Percentiles rank a stretch among this genome's conserved stretches.
phyloP scores from a whole-genome alignment of 2,888 invertebrate genomes.

The Apantesis nais region DNA sequence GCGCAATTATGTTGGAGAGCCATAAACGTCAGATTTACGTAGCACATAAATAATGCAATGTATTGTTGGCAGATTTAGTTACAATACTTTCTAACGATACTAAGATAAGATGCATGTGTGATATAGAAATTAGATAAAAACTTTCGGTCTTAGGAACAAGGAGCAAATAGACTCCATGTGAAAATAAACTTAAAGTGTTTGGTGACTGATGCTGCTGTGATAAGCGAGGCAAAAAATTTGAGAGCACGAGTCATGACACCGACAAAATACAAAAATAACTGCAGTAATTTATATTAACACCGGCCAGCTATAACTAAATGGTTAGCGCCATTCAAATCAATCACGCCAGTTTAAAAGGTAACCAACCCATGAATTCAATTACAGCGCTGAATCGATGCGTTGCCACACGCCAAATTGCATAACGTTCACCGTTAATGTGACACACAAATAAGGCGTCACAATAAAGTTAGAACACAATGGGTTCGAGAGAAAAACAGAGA shows the following conservation, averaged over 20 bases:
- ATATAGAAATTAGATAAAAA: slow-evolving; percentile 55
- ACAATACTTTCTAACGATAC: slow-evolving; percentile 69
- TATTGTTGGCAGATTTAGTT: slow-evolving; percentile 48
- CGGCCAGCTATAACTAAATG: slow-evolving; percentile 37
- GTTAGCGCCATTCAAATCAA: slow-evolving; percentile 47
- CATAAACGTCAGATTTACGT: slow-evolving; percentile 39
- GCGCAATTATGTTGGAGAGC: slow-evolving; percentile 45
- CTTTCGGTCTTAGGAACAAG: slow-evolving; percentile 50
- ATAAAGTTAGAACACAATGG: slow-evolving; percentile 65
- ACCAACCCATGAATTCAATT: slow-evolving; percentile 58
- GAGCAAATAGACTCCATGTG: slow-evolving; percentile 50
- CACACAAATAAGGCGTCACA: slow-evolving; percentile 52
- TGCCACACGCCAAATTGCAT: slow-evolving; percentile 67
- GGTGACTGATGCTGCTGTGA: slow-evolving; percentile 40
- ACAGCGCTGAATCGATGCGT: slow-evolving; percentile 51
- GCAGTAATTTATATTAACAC: slow-evolving; percentile 45
- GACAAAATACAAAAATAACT: slow-evolving; percentile 55
- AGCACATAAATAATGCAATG: slow-evolving; percentile 50
- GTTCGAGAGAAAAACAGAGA: slow-evolving; percentile 62
- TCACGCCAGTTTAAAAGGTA: slow-evolving; percentile 52
- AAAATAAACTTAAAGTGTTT: slow-evolving; percentile 61
- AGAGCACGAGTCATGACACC: slow-evolving; percentile 53
- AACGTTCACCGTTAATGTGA: slow-evolving; percentile 65
- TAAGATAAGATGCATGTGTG: slow-evolving; percentile 56
- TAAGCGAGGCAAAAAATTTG: slow-evolving; percentile 54